Percentiles rank a stretch among this genome's conserved stretches.
Evolutionary conservation across 2,888 invertebrate genomes (phyloP).

Genomic region (Pachydiplax longipennis): DNA sequence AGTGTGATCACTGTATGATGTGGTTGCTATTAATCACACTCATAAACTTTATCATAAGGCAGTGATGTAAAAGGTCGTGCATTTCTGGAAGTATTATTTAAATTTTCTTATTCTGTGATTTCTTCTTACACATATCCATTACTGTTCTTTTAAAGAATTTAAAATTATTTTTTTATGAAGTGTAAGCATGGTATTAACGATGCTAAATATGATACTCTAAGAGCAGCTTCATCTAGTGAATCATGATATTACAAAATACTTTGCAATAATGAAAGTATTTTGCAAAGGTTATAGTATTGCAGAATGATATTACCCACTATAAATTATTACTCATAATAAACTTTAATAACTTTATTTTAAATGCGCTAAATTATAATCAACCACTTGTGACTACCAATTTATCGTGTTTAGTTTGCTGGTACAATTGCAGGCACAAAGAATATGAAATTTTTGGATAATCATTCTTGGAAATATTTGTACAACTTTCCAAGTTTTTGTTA

Average conservation of each 20-base stretch:
- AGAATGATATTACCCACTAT: background rate
- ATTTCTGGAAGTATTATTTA: slow-evolving; percentile 24
- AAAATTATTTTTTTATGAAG: slow-evolving; percentile 4
- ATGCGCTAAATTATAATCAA: background rate
- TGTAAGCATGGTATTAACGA: background rate
- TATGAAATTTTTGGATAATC: background rate
- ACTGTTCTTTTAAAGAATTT: background rate
- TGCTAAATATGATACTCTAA: background rate
- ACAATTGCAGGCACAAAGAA: background rate
- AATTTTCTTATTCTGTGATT: slow-evolving; percentile 22
- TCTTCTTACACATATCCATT: slow-evolving; percentile 31
- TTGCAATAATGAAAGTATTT: background rate
- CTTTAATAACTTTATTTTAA: background rate
- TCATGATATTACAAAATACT: background rate
- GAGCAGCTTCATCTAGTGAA: slow-evolving; percentile 27
- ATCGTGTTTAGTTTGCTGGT: background rate
- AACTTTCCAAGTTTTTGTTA: slow-evolving; percentile 6
- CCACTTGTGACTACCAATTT: background rate
- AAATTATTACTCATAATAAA: background rate
- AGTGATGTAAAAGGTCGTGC: background rate
- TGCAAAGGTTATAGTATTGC: background rate
- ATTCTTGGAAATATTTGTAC: slow-evolving; percentile 1
- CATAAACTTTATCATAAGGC: background rate
- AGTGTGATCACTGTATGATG: too few species aligned
- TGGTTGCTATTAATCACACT: background rate